These are phyloP conservation scores for Lobophora halterata DNA, from an alignment of 2,888 invertebrate species.

Conservation along the genomic window DNA sequence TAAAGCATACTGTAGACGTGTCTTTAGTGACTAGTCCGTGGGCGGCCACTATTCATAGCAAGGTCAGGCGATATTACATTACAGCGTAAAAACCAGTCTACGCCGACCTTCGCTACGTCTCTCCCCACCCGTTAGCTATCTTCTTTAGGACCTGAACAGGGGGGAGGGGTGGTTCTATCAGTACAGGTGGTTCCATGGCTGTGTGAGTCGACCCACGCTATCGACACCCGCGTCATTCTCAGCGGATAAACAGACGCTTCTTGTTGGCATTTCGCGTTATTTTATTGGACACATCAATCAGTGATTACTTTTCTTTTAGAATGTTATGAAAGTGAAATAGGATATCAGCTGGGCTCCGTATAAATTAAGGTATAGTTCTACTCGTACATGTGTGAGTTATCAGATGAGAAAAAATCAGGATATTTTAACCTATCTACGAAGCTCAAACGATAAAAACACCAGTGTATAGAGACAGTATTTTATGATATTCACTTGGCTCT, in stretches of 20 bases:
- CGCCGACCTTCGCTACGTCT: constrained; percentile 32
- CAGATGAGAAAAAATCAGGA: too few species aligned
- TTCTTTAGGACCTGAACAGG: constrained; percentile 25
- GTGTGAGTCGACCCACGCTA: constrained; percentile 59
- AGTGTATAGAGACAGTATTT: too few species aligned
- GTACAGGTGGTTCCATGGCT: constrained; percentile 47
- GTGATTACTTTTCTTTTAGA: constrained; percentile 22
- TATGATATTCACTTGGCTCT: too few species aligned
- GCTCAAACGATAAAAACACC: too few species aligned
- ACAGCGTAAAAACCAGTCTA: constrained; percentile 52
- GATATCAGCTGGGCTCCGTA: too few species aligned
- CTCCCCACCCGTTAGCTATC: constrained; percentile 24
- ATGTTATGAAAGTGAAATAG: background rate
- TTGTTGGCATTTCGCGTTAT: constrained; percentile 30
- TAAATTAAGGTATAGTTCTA: too few species aligned
- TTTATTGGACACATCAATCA: constrained; percentile 32
- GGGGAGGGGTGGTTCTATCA: constrained; percentile 41
- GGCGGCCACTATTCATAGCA: constrained; percentile 77
- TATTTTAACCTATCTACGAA: too few species aligned
- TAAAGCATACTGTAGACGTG: constrained; percentile 39
- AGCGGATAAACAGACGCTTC: constrained; percentile 50
- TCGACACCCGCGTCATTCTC: constrained; percentile 55
- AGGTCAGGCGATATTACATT: constrained; percentile 77
- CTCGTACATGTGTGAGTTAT: too few species aligned
- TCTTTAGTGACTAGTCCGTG: constrained; percentile 54